These are phyloP conservation scores for Musca domestica DNA, from an alignment of 1,140 invertebrate species.

Conservation along the genomic window DNA sequence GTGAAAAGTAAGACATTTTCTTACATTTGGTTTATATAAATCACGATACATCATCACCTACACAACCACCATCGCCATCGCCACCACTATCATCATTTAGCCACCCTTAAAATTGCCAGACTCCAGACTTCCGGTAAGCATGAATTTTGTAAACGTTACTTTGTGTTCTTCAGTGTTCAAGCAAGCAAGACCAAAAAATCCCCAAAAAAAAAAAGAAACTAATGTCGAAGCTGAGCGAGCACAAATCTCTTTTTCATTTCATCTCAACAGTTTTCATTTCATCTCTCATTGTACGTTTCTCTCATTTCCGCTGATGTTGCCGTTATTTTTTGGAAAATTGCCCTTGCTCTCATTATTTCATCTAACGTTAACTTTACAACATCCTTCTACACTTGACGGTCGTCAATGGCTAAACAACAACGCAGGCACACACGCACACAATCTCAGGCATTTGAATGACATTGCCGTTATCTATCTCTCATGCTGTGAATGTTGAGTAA, in stretches of 20 bases:
- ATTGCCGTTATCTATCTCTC: background rate
- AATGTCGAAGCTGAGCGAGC: background rate
- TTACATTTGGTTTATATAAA: background rate
- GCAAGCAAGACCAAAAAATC: no score
- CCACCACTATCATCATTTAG: background rate
- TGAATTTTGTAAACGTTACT: background rate
- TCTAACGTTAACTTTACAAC: conserved; percentile 5
- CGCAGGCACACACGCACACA: background rate
- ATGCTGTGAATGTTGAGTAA: background rate
- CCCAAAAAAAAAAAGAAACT: no score
- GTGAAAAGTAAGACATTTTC: background rate
- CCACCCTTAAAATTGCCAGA: conserved; percentile 15
- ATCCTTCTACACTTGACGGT: background rate
- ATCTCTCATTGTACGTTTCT: conserved; percentile 4
- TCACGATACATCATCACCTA: background rate
- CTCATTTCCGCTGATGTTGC: no score
- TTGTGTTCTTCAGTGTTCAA: background rate
- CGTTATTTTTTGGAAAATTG: background rate
- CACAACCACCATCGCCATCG: background rate
- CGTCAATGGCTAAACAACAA: background rate
- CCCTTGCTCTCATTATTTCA: conserved; percentile 15
- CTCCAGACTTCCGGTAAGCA: conserved; percentile 18
- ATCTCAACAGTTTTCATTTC: conserved; percentile 3
- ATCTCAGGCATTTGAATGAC: background rate
- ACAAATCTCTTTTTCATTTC: background rate